phyloP scores from a whole-genome alignment of 2,888 invertebrate genomes.

The Euproctis similis region DNA sequence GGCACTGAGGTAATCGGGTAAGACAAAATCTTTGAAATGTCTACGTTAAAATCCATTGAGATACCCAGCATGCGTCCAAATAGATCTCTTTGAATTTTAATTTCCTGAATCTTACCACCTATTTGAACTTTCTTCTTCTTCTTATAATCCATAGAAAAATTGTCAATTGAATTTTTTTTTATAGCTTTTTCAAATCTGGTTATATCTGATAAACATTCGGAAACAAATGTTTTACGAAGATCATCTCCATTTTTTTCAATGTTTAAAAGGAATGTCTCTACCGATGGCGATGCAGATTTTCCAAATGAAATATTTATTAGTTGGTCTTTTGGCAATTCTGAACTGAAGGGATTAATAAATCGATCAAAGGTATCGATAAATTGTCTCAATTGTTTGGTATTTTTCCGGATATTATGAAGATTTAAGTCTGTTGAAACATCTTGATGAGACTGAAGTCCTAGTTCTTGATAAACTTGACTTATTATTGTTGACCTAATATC shows the following conservation, averaged over 20 bases:
- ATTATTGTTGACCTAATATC: conserved; percentile 1
- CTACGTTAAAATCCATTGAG: background rate
- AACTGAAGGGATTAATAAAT: conserved; percentile 16
- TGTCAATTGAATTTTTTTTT: conserved; percentile 2
- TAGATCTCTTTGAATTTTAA: conserved; percentile 2
- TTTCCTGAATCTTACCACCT: conserved; percentile 2
- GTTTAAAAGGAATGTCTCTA: conserved; percentile 12
- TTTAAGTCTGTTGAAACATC: conserved; percentile 9
- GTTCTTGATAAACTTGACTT: background rate
- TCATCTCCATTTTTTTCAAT: conserved; percentile 5
- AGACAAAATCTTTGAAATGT: background rate
- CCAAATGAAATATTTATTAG: conserved; percentile 19
- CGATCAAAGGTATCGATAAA: conserved; percentile 11
- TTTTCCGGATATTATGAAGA: conserved; percentile 12
- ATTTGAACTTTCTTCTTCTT: conserved; percentile 2
- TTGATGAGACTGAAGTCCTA: conserved; percentile 1
- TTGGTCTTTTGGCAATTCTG: conserved; percentile 9
- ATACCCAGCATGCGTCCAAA: conserved; percentile 1
- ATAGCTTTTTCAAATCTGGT: conserved; percentile 6
- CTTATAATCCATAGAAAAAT: conserved; percentile 4
- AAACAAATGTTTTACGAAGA: conserved; percentile 3
- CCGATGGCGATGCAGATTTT: conserved; percentile 11
- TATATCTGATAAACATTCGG: conserved; percentile 2
- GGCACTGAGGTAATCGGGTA: conserved; percentile 8
- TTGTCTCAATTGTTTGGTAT: conserved; percentile 10